A percentile compares a stretch with the other conserved stretches of the same genome.
These are phyloP conservation scores for Galaxias olidus DNA, from an alignment of 2,797 vertebrate species.

Conservation along the genomic window DNA sequence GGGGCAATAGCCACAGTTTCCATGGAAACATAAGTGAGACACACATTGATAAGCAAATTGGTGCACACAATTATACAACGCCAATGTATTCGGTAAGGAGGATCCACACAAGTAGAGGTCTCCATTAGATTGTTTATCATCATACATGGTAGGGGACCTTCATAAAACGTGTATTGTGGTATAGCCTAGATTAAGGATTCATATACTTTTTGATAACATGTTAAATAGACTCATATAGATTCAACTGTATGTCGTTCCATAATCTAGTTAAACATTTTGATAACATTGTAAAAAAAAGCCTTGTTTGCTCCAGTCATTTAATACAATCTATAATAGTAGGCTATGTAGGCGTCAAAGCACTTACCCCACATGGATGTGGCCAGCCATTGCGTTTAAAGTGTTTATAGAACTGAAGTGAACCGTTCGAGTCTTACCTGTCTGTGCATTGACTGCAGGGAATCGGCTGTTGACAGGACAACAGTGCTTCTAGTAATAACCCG, in stretches of 20 bases:
- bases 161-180: too few species aligned
- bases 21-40: conserved; percentile 85
- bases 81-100: background rate
- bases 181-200: too few species aligned
- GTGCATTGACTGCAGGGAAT: conserved; percentile 38
- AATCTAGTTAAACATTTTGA: too few species aligned
- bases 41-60: conserved; percentile 82
- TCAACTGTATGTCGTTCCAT: too few species aligned
- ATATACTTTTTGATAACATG: too few species aligned
- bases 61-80: conserved; percentile 39
- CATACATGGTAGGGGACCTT: too few species aligned
- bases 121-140: conserved; percentile 1
- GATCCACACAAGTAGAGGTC: conserved; percentile 1
- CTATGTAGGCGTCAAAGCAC: too few species aligned
- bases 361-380: background rate
- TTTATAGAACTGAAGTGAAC: background rate
- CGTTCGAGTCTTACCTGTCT: conserved; percentile 29
- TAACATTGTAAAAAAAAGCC: too few species aligned
- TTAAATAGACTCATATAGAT: too few species aligned
- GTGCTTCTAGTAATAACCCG: conserved; percentile 26
- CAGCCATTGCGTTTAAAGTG: background rate
- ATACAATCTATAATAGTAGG: too few species aligned
- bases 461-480: conserved; percentile 39
- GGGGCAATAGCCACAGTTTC: conserved; percentile 86
- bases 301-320: too few species aligned